Conservation (phyloP, 1,140 invertebrate species). For the Neotoxoptera formosana region DNA sequence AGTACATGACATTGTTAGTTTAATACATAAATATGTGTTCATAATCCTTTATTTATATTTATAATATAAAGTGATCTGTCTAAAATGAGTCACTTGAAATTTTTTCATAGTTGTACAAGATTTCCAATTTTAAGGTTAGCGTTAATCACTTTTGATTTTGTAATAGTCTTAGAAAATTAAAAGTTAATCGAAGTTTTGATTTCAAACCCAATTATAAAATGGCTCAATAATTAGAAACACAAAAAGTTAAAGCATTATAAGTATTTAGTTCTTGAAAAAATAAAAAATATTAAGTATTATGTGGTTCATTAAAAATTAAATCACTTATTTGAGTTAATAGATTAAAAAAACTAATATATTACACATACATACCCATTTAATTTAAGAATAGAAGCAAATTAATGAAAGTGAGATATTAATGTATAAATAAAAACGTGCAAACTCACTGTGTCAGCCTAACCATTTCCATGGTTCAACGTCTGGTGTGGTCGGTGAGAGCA, state of each 20-base stretch:
- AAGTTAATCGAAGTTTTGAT: neutral
- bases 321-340: neutral
- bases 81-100: neutral
- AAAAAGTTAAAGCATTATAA: neutral
- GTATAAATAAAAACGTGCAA: constrained; percentile 33
- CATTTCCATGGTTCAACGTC: constrained; percentile 80
- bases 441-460: constrained; percentile 65
- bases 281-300: neutral
- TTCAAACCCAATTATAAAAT: neutral
- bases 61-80: neutral
- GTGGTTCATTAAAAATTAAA: constrained; percentile 1
- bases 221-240: neutral
- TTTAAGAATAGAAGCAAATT: constrained; percentile 26
- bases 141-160: neutral
- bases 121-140: neutral
- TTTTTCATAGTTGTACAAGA: neutral
- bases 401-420: constrained; percentile 8
- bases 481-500: constrained; percentile 61
- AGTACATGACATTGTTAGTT: constrained; percentile 65
- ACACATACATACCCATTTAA: neutral
- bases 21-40: neutral
- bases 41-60: neutral
- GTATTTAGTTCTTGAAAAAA: neutral
- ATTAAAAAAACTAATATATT: neutral
- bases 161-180: no score